Conservation (phyloP, 1,140 invertebrate genomes). For the Zaprionus vittiger region DNA sequence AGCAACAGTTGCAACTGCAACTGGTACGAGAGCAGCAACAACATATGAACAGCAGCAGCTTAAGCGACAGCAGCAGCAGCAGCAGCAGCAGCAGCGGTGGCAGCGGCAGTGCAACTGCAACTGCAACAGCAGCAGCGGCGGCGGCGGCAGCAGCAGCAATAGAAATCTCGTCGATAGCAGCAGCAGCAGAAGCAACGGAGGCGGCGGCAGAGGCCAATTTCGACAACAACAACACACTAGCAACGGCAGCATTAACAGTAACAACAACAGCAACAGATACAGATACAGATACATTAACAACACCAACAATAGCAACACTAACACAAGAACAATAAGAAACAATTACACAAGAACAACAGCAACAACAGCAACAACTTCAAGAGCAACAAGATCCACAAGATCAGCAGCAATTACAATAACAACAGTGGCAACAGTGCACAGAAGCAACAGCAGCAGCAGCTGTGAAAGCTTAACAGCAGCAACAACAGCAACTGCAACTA, state of each 20-base stretch:
- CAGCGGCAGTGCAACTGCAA: background rate
- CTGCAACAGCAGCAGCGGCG: conserved; percentile 12
- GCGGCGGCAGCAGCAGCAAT: conserved; percentile 9
- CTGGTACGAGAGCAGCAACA: conserved; percentile 21
- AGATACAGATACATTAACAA: conserved; percentile 1
- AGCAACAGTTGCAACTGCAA: conserved; percentile 17
- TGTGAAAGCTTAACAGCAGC: background rate
- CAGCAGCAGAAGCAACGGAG: conserved; percentile 11
- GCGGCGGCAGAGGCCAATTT: conserved; percentile 15
- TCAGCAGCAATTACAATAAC: conserved; percentile 1
- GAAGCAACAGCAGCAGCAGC: conserved; percentile 8
- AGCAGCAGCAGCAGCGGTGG: conserved; percentile 13
- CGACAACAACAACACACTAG: conserved; percentile 22
- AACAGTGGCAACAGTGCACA: conserved; percentile 12
- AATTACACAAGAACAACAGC: conserved; percentile 5
- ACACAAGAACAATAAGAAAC: conserved; percentile 9
- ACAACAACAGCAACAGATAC: background rate
- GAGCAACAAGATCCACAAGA: background rate
- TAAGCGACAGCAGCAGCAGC: conserved; percentile 14
- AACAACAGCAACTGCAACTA: conserved; percentile 1
- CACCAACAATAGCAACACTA: conserved; percentile 2
- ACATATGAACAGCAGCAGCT: background rate
- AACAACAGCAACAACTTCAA: background rate
- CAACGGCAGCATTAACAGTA: conserved; percentile 26
- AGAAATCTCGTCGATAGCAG: background rate